Conservation (phyloP, 92 coral and sea anemone species). For the Parazoanthus atlanticus region DNA sequence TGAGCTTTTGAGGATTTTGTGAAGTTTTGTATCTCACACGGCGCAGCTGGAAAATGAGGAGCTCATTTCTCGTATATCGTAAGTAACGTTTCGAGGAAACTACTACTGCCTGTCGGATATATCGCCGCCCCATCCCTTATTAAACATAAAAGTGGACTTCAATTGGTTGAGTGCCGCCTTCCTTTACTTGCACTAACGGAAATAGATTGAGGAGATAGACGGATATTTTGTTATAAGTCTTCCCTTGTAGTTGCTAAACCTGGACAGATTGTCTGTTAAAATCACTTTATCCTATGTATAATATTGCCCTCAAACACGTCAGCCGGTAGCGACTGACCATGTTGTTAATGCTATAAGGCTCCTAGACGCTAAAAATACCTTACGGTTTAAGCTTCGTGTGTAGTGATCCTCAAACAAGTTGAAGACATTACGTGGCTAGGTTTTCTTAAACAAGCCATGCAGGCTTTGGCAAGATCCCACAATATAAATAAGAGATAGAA, state of each 20-base stretch:
- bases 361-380: not conserved
- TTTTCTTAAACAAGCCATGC: no score
- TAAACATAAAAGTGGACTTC: not conserved
- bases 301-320: no score
- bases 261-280: not conserved
- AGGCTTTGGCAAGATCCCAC: no score
- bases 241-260: not conserved
- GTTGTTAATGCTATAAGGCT: not conserved
- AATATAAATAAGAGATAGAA: no score
- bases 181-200: not conserved
- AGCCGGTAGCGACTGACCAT: no score
- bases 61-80: not conserved
- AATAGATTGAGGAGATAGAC: not conserved
- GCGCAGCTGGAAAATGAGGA: not conserved
- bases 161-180: not conserved
- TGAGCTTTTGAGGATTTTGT: not conserved
- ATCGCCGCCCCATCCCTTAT: not conserved
- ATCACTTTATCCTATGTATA: not conserved
- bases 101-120: no score
- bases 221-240: not conserved
- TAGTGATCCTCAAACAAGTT: no score
- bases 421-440: no score
- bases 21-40: not conserved
- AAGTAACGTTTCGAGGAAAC: not conserved
- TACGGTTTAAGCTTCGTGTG: not conserved